Conservation (phyloP, 2,888 invertebrate species). For the Cecidostiba fungosa region DNA sequence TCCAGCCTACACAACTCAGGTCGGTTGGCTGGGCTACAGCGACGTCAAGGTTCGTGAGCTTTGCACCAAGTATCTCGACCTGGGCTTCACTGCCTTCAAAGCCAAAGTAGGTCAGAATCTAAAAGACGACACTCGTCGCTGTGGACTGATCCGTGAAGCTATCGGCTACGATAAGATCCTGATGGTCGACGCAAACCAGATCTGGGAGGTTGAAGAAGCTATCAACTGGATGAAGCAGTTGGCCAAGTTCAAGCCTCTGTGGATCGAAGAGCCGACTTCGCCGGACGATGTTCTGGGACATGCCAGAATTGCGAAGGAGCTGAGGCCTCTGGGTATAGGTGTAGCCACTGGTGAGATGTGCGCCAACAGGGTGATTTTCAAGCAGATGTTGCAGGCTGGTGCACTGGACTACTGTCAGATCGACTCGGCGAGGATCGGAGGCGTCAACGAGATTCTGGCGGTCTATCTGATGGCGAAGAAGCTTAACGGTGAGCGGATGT, state of each 20-base stretch:
- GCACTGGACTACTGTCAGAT: conserved; percentile 95
- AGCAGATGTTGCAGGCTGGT: conserved; percentile 91
- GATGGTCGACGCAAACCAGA: conserved; percentile 95
- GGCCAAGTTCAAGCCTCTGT: conserved; percentile 87
- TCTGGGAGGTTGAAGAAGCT: conserved; percentile 92
- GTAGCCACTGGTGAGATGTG: conserved; percentile 97
- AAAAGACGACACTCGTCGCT: conserved; percentile 88
- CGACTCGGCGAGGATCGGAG: conserved; percentile 93
- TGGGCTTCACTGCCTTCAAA: conserved; percentile 92
- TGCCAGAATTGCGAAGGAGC: conserved; percentile 87
- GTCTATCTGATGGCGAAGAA: conserved; percentile 95
- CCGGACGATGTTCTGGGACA: conserved; percentile 96
- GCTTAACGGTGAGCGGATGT: conserved; percentile 84
- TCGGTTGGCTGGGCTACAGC: conserved; percentile 94
- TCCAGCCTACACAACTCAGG: conserved; percentile 94
- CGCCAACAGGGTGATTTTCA: conserved; percentile 94
- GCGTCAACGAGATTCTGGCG: conserved; percentile 92
- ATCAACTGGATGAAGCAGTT: conserved; percentile 92
- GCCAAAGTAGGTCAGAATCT: conserved; percentile 93
- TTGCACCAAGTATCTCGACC: conserved; percentile 86
- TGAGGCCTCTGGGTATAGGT: conserved; percentile 88
- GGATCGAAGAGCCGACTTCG: conserved; percentile 97
- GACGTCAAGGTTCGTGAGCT: conserved; percentile 87
- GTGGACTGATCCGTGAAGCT: conserved; percentile 86
- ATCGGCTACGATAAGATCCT: conserved; percentile 89